These are phyloP conservation scores for Ctenochaetus hawaiiensis DNA, from an alignment of 2,797 vertebrate species.

Conservation along the genomic window DNA sequence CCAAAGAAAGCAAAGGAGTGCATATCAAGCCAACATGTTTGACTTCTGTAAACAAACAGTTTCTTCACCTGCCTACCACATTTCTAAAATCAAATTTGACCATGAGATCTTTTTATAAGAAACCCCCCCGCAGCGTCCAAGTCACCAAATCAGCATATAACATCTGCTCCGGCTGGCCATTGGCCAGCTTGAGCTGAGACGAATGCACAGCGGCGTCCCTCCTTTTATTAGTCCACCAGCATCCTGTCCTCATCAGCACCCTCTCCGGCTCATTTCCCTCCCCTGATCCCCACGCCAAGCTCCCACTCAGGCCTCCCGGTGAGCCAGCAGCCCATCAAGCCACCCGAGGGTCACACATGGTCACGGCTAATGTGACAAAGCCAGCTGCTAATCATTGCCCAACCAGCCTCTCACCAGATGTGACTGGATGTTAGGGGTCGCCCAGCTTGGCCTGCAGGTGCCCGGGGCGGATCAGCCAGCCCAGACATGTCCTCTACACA, in stretches of 20 bases:
- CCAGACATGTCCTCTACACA: constrained; percentile 55
- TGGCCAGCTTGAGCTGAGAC: constrained; percentile 26
- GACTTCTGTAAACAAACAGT: constrained; percentile 43
- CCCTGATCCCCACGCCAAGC: constrained; percentile 2
- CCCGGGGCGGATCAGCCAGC: constrained; percentile 34
- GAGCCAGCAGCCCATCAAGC: constrained; percentile 49
- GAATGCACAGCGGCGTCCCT: background rate
- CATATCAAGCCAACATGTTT: constrained; percentile 23
- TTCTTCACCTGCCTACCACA: constrained; percentile 38
- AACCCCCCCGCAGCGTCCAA: constrained; percentile 31
- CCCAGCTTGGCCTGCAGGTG: constrained; percentile 34
- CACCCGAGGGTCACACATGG: constrained; percentile 64
- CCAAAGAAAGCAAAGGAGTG: constrained; percentile 14
- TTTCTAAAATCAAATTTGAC: constrained; percentile 54
- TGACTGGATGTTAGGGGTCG: constrained; percentile 74
- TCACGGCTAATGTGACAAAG: constrained; percentile 74
- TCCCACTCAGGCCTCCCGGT: constrained; percentile 37
- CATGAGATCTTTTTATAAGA: constrained; percentile 54
- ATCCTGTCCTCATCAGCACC: constrained; percentile 27
- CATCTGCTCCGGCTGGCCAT: constrained; percentile 69
- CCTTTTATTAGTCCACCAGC: constrained; percentile 39
- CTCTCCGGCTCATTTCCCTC: constrained; percentile 62
- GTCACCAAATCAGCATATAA: constrained; percentile 58
- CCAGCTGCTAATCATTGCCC: constrained; percentile 73
- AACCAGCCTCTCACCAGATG: constrained; percentile 69